A percentile compares a stretch with the other conserved stretches of the same genome.
phyloP scores from a whole-genome alignment of 2,888 invertebrate species.

The Diaprepes abbreviatus region DNA sequence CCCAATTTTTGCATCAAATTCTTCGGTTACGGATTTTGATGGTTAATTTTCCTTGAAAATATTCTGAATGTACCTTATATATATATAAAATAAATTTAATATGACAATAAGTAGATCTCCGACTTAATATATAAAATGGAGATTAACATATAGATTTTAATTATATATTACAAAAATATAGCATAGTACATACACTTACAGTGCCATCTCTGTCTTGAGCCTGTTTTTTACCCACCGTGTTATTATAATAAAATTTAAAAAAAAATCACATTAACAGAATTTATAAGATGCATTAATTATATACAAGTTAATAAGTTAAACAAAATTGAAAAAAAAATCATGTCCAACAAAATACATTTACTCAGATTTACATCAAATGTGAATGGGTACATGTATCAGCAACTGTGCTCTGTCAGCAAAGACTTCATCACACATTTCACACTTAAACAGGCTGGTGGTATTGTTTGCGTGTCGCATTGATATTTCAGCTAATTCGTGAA shows the following conservation, averaged over 20 bases:
- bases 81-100: background rate
- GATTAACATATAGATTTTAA: background rate
- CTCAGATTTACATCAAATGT: constrained; percentile 75
- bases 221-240: background rate
- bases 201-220: background rate
- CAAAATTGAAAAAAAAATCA: background rate
- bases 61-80: background rate
- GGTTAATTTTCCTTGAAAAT: background rate
- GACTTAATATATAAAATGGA: background rate
- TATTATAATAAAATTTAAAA: background rate
- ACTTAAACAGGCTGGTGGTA: constrained; percentile 73
- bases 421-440: constrained; percentile 86
- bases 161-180: constrained; percentile 16
- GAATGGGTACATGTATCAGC: constrained; percentile 84
- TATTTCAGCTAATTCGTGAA: constrained; percentile 70
- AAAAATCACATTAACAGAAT: background rate
- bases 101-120: background rate
- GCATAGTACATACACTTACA: background rate
- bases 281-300: background rate
- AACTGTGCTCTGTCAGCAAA: constrained; percentile 82
- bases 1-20: background rate
- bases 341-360: background rate
- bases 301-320: background rate
- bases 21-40: background rate
- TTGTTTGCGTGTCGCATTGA: constrained; percentile 65